phyloP scores from a whole-genome alignment of 1,140 invertebrate species.

The Anthonomus grandis region DNA sequence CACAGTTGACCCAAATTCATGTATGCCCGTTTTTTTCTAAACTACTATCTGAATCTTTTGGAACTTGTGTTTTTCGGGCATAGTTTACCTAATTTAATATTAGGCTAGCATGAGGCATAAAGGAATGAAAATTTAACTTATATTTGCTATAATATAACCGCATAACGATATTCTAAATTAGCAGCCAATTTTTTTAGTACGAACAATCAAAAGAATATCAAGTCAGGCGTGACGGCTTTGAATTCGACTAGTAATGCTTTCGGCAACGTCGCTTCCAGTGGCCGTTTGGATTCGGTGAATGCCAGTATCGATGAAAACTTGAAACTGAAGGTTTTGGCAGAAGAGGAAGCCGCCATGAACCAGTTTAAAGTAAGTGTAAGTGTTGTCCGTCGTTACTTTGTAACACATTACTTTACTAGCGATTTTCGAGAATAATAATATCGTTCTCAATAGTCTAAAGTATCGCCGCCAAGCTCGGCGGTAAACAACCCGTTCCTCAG shows the following conservation, averaged over 20 bases:
- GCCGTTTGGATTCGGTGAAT: conserved; percentile 66
- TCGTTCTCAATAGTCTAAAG: conserved; percentile 61
- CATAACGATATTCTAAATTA: too few relatives aligned
- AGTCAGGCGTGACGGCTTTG: conserved; percentile 84
- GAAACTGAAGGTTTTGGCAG: conserved; percentile 83
- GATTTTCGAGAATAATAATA: background rate
- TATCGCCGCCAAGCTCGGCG: conserved; percentile 67
- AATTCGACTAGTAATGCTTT: conserved; percentile 85
- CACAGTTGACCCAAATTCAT: too few relatives aligned
- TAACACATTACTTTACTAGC: background rate
- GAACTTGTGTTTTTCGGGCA: too few relatives aligned
- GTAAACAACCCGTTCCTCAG: conserved; percentile 78
- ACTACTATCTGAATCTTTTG: too few relatives aligned
- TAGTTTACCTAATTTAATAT: too few relatives aligned
- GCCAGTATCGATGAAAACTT: conserved; percentile 84
- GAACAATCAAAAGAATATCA: conserved; percentile 83
- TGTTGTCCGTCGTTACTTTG: background rate
- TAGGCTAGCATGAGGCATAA: too few relatives aligned
- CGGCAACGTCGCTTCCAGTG: conserved; percentile 72
- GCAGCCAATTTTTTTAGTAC: conserved; percentile 19
- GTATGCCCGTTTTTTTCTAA: too few relatives aligned
- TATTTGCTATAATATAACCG: too few relatives aligned
- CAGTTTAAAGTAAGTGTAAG: conserved; percentile 81
- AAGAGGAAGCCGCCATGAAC: conserved; percentile 92
- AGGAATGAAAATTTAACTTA: too few relatives aligned